Evolutionary conservation across 92 coral and sea anemone species (phyloP), one percentile per base, ranked within the genome.

Genomic region (Zoanthus sociatus): DNA sequence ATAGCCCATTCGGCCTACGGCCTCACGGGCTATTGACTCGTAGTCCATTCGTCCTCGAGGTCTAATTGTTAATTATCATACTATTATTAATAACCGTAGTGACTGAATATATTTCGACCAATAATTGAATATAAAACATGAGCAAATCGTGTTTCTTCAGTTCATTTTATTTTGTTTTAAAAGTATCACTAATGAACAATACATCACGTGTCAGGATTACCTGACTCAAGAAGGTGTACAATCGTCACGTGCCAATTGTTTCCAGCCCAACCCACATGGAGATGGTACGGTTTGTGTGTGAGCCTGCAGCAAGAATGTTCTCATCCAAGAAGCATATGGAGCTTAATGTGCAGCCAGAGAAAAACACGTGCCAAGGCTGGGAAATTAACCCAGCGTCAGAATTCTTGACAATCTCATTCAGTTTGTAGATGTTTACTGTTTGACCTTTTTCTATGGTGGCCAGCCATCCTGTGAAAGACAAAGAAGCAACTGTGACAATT

Each of bases 251-350:
- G 14, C 92, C 92, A 47, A 93, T 75, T 58, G 82, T 75, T 71
- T 94, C 93, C 51, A 94, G 68, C 26, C 98, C 99, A 64, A 93
- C 95, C 99, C 99, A 97, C 74, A 97, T 82, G 58, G 97, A 95
- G 31, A 97, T 78, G 9, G 93, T 79, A 46, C 94, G 93, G 33
- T 92, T 88, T 16, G 99, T 92, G 32, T 89, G 87, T 50, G 99
- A 95, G 58, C 97, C 92, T 13, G 93, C 95, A 4, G 91, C 96
- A 9, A 97, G 88, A 1, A 94, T 92, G 77, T 91, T 93, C 42
- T 89, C 92, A 30, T 95, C 96, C 56, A 97, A 90, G 71, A 97
- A 97, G 14, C 95, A 84, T 21, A 93, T 77, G 42, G 94, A 76
- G 63, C 87, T 94, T 15, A 97, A 78, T 33, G 92, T 83, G 30